Conservation (phyloP, 92 coral and sea anemone genomes). For the Ricordea florida region DNA sequence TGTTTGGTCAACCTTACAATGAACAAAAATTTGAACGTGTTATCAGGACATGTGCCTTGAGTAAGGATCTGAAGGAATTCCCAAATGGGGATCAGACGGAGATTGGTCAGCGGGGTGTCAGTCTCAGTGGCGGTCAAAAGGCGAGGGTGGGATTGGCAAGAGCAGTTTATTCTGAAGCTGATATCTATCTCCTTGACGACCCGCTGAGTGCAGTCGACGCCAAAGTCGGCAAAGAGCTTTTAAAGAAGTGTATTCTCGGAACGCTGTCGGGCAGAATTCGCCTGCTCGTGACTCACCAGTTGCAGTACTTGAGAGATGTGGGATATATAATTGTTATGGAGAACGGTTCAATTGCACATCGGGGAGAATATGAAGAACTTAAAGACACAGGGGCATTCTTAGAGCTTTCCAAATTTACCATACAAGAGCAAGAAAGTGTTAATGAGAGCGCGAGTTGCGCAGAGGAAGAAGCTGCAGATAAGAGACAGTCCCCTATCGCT, state of each 20-base stretch:
- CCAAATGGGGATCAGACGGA: not conserved
- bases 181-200: constrained; percentile 7
- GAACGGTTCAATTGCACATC: not conserved
- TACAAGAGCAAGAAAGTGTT: not conserved
- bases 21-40: constrained; percentile 1
- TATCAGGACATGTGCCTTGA: not conserved
- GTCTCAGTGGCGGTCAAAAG: constrained; percentile 22
- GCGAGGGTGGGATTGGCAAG: constrained; percentile 19
- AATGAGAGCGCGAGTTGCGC: not conserved
- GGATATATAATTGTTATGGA: not conserved
- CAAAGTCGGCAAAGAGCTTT: not conserved
- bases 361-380: not conserved
- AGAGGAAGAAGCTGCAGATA: not conserved
- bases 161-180: constrained; percentile 19
- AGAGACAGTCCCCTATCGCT: not conserved
- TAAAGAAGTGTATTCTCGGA: not conserved
- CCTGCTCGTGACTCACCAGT: not conserved
- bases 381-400: not conserved
- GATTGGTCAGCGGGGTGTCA: constrained; percentile 13
- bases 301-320: not conserved
- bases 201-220: constrained; percentile 13
- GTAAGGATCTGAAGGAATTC: not conserved
- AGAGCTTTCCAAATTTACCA: not conserved
- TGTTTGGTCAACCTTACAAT: constrained; percentile 4
- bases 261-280: not conserved